These are phyloP conservation scores for Syrrhaptes paradoxus DNA, from an alignment of 2,113 vertebrate genomes.

Conservation along the genomic window DNA sequence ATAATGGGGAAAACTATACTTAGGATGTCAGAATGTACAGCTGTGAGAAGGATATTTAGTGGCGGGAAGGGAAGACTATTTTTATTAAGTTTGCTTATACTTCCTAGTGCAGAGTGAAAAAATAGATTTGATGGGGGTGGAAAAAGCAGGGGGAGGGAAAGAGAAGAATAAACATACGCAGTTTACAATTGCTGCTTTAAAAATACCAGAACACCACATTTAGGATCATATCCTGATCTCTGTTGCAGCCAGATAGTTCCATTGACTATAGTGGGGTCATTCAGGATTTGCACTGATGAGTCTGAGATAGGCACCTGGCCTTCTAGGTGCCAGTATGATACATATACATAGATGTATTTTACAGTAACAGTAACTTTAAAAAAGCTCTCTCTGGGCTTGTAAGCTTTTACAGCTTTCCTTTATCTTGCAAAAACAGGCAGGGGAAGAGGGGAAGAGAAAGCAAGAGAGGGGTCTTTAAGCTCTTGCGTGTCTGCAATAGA, in stretches of 20 bases:
- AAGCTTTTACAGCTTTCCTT: background rate
- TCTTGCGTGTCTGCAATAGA: background rate
- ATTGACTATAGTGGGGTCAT: background rate
- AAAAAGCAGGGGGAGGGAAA: background rate
- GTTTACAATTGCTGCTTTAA: background rate
- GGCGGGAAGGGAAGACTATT: background rate
- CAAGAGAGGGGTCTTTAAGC: background rate
- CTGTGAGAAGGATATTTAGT: background rate
- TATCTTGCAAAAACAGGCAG: background rate
- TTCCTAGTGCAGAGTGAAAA: background rate
- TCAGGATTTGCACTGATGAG: background rate
- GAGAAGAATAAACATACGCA: background rate
- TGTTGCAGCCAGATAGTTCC: background rate
- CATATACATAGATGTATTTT: slow-evolving; percentile 1
- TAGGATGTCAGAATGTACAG: background rate
- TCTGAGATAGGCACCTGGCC: background rate
- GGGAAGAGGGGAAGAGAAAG: background rate
- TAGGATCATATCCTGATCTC: background rate
- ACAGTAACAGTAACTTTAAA: slow-evolving; percentile 38
- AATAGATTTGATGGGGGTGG: background rate
- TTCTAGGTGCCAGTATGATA: background rate
- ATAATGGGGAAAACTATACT: background rate
- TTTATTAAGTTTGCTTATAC: background rate
- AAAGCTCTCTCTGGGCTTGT: background rate
- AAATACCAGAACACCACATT: background rate